Evolutionary conservation across 1,140 invertebrate genomes (phyloP), one percentile per base, ranked within the genome.

Genomic region (Mamestra configurata): DNA sequence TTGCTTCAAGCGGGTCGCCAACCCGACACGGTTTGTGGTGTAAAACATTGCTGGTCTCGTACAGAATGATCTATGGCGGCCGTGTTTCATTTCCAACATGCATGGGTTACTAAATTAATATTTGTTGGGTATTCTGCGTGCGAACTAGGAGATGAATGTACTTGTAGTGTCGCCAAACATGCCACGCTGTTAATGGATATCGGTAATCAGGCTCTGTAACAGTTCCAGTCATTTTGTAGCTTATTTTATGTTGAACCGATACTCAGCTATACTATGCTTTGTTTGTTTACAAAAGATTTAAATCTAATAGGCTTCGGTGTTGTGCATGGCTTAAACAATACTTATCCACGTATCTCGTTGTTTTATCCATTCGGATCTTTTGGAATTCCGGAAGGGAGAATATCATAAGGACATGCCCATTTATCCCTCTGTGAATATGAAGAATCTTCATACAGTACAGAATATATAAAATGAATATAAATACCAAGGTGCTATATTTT

Each of bases 81-180:
- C 59, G 59, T 64, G 40, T 64, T 64, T 64, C 59, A 64, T 64
- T 64, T 64, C 18, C 35, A 64, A 37, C 35, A 37, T 37, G 59
- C 59, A 37, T 64, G 18, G 31, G 59, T 64, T 64, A 64, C 59
- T 64, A 64, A 64, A 64, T 64, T 64, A 64, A 40, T 64, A 64
- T 64, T 37, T 64, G 35, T 40, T 64, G 35, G 27, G 10, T 64
- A 40, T 37, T 64, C 35, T 64, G 59, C 35, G 35, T 64, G n/a
- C 8, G 59, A 35, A 40, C 35, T 22, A 27, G 18, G 31, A 64
- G 59, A 64, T 64, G n/a, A 37, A 57, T 46, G 43, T 46, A 46
- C 43, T 46, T 27, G 59, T n/a, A 64, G 31, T 40, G 59, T 64
- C 59, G 35, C n/a, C 59, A 37, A 37, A 64, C n/a, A 55, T 13